Conservation (phyloP, 30 jellyfish, hydroid and myxozoan genomes). For the Sanderia malayensis region DNA sequence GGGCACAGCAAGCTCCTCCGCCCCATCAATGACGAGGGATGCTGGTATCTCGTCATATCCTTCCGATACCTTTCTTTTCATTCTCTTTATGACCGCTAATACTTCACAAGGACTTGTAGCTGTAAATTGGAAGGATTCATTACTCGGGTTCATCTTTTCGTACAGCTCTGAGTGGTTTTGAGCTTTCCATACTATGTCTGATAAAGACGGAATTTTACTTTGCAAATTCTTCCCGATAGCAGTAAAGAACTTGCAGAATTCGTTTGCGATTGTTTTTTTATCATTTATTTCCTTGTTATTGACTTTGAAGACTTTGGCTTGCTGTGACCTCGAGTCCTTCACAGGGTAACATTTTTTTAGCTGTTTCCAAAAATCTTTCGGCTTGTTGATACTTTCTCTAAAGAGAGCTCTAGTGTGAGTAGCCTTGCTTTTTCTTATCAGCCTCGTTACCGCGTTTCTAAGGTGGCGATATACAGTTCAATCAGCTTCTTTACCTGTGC, state of each 20-base stretch:
- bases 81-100: slow-evolving; percentile 26
- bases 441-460: slow-evolving; percentile 16
- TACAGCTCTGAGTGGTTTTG: slow-evolving; percentile 34
- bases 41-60: slow-evolving; percentile 20
- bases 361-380: too few relatives aligned
- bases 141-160: slow-evolving; percentile 23
- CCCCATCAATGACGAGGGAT: slow-evolving; percentile 22
- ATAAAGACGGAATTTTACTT: slow-evolving; percentile 35
- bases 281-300: slow-evolving; percentile 1
- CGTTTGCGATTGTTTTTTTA: neutral
- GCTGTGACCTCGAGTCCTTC: slow-evolving; percentile 12
- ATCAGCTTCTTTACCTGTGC: slow-evolving; percentile 15
- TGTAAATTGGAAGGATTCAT: slow-evolving; percentile 34
- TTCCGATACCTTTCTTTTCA: slow-evolving; percentile 31
- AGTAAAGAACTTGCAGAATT: slow-evolving; percentile 31
- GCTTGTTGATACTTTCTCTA: too few relatives aligned
- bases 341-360: too few relatives aligned
- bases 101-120: slow-evolving; percentile 31
- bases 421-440: slow-evolving; percentile 29
- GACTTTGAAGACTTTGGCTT: slow-evolving; percentile 7
- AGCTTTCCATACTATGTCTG: slow-evolving; percentile 27
- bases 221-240: slow-evolving; percentile 48
- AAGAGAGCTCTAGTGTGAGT: slow-evolving; percentile 12
- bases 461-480: slow-evolving; percentile 31
- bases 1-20: slow-evolving; percentile 32